A percentile compares a stretch with the other conserved stretches of the same genome.
Conservation (phyloP, 2,888 invertebrate genomes). For the Odontothrips loti region DNA sequence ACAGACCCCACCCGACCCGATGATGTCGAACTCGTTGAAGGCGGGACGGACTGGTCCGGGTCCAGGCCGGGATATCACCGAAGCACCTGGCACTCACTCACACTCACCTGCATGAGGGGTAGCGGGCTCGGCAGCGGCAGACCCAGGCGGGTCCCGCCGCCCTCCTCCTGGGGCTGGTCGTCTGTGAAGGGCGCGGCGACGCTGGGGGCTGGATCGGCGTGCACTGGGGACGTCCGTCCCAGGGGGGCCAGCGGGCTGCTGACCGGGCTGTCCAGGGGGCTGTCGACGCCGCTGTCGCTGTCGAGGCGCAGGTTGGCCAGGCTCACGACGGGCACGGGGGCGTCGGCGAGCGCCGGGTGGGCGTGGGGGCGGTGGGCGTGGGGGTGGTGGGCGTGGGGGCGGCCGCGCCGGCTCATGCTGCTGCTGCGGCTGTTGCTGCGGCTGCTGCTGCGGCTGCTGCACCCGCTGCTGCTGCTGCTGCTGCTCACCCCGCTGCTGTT, state of each 20-base stretch:
- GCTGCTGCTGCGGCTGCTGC: slow-evolving; percentile 21
- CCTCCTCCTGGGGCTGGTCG: slow-evolving; percentile 3
- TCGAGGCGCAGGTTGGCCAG: slow-evolving; percentile 8
- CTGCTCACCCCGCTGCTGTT: slow-evolving; percentile 20
- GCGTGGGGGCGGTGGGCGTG: background rate
- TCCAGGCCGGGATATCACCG: no score
- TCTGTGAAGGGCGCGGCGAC: background rate
- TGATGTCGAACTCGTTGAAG: no score
- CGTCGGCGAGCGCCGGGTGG: background rate
- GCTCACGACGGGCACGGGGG: background rate
- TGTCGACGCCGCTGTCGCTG: background rate
- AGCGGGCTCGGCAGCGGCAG: background rate
- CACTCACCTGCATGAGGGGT: slow-evolving; percentile 12
- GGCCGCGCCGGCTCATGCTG: background rate
- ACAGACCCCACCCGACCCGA: no score
- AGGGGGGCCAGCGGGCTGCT: background rate
- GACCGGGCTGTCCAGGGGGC: background rate
- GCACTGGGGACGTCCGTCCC: background rate
- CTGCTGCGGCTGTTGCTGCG: slow-evolving; percentile 7
- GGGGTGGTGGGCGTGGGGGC: background rate
- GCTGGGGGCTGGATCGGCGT: background rate
- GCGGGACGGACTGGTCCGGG: no score
- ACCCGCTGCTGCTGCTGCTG: background rate
- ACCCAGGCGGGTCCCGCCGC: background rate
- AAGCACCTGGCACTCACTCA: no score